Conservation (phyloP, 2,113 vertebrate species). For the Serilophus lunatus region DNA sequence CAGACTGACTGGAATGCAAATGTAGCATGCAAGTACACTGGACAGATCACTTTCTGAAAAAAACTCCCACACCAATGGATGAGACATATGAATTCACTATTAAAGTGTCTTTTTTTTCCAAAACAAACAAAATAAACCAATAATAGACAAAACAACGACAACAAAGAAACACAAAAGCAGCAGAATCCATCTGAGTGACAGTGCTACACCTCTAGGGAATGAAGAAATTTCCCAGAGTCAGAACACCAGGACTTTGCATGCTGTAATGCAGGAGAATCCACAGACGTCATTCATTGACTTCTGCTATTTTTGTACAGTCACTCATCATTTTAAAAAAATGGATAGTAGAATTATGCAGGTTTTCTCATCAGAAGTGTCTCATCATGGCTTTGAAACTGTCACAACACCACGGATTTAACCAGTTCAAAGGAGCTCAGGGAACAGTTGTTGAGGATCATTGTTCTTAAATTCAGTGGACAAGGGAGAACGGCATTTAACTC, state of each 20-base stretch:
- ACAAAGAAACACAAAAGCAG: not conserved
- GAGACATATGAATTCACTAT: not conserved
- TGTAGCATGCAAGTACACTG: fast-evolving
- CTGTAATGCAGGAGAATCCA: not conserved
- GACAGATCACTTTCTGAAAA: too few relatives aligned
- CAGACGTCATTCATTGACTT: not conserved
- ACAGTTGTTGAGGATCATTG: not conserved
- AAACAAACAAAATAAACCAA: not conserved
- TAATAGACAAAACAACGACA: not conserved
- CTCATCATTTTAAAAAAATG: not conserved
- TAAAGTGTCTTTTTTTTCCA: not conserved
- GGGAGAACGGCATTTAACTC: not conserved
- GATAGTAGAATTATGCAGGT: not conserved
- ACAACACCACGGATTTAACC: not conserved
- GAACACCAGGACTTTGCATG: not conserved
- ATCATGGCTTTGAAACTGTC: not conserved
- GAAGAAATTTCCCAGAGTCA: not conserved
- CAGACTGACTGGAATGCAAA: not conserved
- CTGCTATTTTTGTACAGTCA: not conserved
- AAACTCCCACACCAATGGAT: not conserved
- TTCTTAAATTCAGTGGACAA: not conserved
- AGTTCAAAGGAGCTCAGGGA: not conserved
- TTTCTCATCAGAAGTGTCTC: not conserved
- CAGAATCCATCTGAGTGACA: not conserved
- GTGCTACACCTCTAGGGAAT: not conserved